Evolutionary conservation across 2,888 invertebrate species (phyloP).

Genomic region (Hyposoter didymator): DNA sequence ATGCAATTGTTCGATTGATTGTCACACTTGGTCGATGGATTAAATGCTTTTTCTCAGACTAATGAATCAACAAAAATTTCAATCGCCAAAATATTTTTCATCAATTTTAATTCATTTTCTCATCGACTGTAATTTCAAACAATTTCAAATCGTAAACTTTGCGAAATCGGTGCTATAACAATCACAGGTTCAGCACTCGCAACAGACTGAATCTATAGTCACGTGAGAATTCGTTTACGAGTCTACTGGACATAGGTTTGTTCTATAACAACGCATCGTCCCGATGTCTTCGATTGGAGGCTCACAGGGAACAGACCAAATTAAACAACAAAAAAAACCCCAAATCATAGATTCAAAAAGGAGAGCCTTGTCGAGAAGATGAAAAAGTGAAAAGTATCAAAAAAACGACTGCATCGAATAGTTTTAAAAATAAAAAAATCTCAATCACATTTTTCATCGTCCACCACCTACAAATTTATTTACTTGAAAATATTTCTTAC

Average conservation of each 20-base stretch:
- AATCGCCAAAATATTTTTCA: not conserved
- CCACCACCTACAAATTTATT: too few relatives aligned
- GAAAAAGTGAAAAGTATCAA: not conserved
- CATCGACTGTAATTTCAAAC: not conserved
- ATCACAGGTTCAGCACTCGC: conserved; percentile 23
- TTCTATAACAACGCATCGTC: conserved; percentile 73
- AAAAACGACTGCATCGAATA: not conserved
- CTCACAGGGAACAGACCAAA: not conserved
- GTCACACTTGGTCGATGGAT: not conserved
- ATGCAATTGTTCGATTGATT: not conserved
- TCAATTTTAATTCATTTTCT: not conserved
- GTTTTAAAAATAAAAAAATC: not conserved
- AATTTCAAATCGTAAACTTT: not conserved
- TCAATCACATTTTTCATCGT: not conserved
- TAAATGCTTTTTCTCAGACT: not conserved
- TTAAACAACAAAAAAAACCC: not conserved
- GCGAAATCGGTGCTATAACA: not conserved
- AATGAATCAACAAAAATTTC: not conserved
- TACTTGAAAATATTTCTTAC: too few relatives aligned
- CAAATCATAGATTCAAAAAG: not conserved
- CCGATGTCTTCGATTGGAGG: conserved; percentile 74
- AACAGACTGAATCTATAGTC: conserved; percentile 74
- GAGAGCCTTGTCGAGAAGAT: not conserved
- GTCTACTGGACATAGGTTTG: conserved; percentile 72
- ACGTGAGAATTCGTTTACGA: conserved; percentile 73